Conservation (phyloP, 2,113 vertebrate species). For the Anhinga anhinga region DNA sequence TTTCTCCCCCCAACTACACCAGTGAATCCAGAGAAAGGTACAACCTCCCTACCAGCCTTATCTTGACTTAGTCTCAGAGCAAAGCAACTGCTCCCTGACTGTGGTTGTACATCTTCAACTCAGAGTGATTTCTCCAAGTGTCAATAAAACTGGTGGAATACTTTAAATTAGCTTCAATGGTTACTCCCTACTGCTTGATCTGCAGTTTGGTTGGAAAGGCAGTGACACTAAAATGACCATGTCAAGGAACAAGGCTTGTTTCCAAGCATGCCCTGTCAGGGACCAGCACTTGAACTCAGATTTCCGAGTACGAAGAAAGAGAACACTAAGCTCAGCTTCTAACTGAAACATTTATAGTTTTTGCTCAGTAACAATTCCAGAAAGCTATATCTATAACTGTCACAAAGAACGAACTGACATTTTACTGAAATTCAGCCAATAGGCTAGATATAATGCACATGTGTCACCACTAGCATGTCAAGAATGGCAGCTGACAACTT, state of each 20-base stretch:
- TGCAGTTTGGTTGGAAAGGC: background rate
- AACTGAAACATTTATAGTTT: background rate
- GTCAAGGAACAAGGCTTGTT: background rate
- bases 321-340: background rate
- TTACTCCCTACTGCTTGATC: background rate
- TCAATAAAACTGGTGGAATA: background rate
- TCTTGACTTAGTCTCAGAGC: background rate
- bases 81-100: background rate
- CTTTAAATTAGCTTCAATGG: background rate
- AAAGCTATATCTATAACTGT: background rate
- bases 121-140: background rate
- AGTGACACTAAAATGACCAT: background rate
- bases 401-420: background rate
- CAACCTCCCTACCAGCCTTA: background rate
- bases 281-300: background rate
- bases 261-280: background rate
- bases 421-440: background rate
- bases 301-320: background rate
- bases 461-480: background rate
- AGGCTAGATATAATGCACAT: fast-evolving
- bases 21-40: background rate
- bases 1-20: background rate
- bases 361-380: background rate
- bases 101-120: background rate
- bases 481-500: background rate